Percentiles rank a stretch among this genome's conserved stretches.
These are phyloP conservation scores for Eumeta japonica DNA, from an alignment of 1,140 invertebrate genomes.

Conservation along the genomic window DNA sequence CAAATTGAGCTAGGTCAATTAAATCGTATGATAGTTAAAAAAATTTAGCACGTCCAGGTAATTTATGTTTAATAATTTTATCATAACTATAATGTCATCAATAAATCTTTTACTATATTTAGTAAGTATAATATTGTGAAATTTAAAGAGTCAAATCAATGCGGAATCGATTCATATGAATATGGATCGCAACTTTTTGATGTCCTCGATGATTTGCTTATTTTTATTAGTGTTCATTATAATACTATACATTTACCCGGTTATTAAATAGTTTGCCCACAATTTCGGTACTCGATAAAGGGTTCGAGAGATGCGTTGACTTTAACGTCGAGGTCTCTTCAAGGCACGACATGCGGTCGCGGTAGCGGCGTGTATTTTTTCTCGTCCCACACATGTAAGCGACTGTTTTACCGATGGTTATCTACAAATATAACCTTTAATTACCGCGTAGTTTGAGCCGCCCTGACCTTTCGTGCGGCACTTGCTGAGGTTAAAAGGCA, in stretches of 20 bases:
- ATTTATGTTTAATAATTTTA: no score
- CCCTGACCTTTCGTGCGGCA: constrained; percentile 55
- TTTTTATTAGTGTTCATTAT: constrained; percentile 1
- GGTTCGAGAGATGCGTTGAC: constrained; percentile 29
- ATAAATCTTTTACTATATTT: no score
- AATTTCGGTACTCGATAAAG: constrained; percentile 16
- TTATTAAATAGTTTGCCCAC: no score
- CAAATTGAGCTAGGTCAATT: no score
- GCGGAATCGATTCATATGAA: no score
- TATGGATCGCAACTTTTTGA: no score
- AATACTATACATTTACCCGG: constrained; percentile 2
- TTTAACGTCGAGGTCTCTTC: constrained; percentile 28
- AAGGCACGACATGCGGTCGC: constrained; percentile 28
- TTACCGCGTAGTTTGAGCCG: constrained; percentile 48
- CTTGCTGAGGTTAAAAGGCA: constrained; percentile 26
- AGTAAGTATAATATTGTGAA: no score
- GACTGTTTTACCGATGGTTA: constrained; percentile 53
- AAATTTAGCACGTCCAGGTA: no score
- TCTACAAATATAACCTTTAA: constrained; percentile 56
- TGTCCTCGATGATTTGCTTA: no score
- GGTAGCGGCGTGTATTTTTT: constrained; percentile 33
- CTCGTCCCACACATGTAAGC: constrained; percentile 43
- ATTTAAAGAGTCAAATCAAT: no score
- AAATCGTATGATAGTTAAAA: no score
- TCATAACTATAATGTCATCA: no score